Evolutionary conservation across 2,113 vertebrate genomes (phyloP), one percentile per base, ranked within the genome.

Genomic region (Centrocercus urophasianus): DNA sequence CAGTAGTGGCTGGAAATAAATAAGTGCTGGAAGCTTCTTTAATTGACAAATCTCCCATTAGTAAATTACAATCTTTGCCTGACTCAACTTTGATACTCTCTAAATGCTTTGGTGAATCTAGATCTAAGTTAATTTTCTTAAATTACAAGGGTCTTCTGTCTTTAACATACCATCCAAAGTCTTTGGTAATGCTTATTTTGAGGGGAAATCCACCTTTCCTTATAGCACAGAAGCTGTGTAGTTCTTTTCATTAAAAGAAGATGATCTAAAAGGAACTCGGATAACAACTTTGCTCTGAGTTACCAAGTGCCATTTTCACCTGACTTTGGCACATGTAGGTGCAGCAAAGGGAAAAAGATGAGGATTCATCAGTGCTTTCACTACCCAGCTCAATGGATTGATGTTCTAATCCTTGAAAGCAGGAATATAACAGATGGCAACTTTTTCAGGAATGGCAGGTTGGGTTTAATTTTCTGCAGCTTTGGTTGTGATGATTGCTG

Each of bases 381-480:
- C 38, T 54, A 17, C 13, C 42, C 47, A 11, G 27, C 47, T 40
- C 22, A 16, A 13, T 27, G 36, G 12, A n/a, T 28, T 47, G 56
- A 20, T 13, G 22, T 9, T 45, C 17, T 74, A 10, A 40, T 64
- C 11, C 40, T 54, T 84, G 74, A 67, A 72, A 57, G 8, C 6
- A 17, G 28, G 11, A 61, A 28, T 79, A 10, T 19, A 18, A n/a
- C 7, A 48, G 30, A 22, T 25, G 43, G 32, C 45, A 61, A 4
- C 0, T 0, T 34, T 47, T 27, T 65, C 48, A 56, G 38, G 70
- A 69, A 11, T 50, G 24, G 19, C 4, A 48, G 27, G 17, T 1
- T 80, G 27, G 6, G 13, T 34, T 87, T 77, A 3, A 2, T 81
- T 80, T 28, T 27, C 34, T 82, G 71, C 34, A 60, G n/a, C 64